Base-by-base conservation (phyloP, 2,113 vertebrate species). In the Percina caprodes region DNA sequence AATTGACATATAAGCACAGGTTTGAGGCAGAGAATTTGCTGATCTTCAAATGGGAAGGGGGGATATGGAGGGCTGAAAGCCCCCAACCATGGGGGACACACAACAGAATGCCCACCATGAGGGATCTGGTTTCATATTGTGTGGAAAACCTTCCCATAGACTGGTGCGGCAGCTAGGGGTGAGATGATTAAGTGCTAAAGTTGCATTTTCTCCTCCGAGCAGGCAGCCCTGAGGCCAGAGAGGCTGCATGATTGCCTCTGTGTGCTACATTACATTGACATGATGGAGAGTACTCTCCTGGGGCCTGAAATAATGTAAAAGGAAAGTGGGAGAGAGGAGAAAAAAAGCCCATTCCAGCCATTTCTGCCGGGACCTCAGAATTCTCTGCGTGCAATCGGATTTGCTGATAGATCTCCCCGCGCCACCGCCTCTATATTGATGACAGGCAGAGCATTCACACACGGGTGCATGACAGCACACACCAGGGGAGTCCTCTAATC, bases 251-350 rank as follows among this genome's bases (percentile, higher is more conserved):
- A 95, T 95, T 94, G 91, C 92, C 90, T 94, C 91, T 89, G 91
- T 93, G 92, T 91, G 93, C 89, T 93, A 92, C 92, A 94, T 94
- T 93, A 93, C 89, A 86, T 90, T 92, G 92, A 93, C 91, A 94
- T 93, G 93, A 94, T 94, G 87, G 91, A 93, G 91, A 94, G 89
- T 91, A 90, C 91, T 92, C 91, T 93, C 93, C 91, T 80, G 90
- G 91, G 94, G 90, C 84, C 89, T 82, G 84, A 90, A 92, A 95
- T 94, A 93, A 94, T 94, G 90, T 94, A 92, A 91, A 91, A 91
- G 90, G 89, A 90, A 92, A 93, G 89, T 84, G 80, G 68, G 83
- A 66, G 79, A 54, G 84, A 48, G 65, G 23, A 18, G 10, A 3
- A 56, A 77, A 12, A 61, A 77, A 83, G 74, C 84, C 82, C 78